Base-by-base conservation (phyloP, 2,888 invertebrate species). In the Charanyca ferruginea region DNA sequence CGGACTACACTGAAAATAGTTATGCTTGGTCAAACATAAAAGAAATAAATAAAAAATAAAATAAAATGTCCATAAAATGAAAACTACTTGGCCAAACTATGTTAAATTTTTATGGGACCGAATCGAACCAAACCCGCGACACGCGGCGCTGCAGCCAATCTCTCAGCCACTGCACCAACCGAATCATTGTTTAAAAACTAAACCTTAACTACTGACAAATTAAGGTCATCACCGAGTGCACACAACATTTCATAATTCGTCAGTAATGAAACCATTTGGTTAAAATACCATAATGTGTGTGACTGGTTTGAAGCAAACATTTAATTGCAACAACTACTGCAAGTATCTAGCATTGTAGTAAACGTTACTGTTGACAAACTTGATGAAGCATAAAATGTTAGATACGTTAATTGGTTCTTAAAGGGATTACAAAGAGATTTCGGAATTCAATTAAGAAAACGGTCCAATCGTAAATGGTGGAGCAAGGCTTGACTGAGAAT, bases 241-340 rank as follows among this genome's bases (percentile, higher is more conserved):
- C 9, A 55, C 41, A 42, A 49, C 48, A 55, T 66, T 54, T 49
- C 35, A 44, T 22, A 35, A 28, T 66, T 22, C 38, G 20, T 41
- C 52, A 65, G 16, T 11, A 6, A n/a, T 11, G 7, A 3, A 23
- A 22, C 20, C 25, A 49, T 49, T 65, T 28, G n/a, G 55, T 66
- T 44, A 44, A 66, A 38, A 66, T 66, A 51, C 49, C 38, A 9
- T 42, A 2, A 16, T 22, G 48, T 42, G 38, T 41, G 28, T 4
- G 45, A 45, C 20, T 22, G 23, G 20, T 51, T 52, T 18, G 22
- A 1, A 53, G 32, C 22, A 65, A 41, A 47, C 23, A 41, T 28
- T 38, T 16, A 28, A 45, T 63, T 52, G 52, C 28, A 44, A 28
- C 16, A 28, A 42, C 7, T 38, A 4, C 5, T 16, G 25, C 16